phyloP scores from a whole-genome alignment of 2,888 invertebrate species.

The Epinotia demarniana region DNA sequence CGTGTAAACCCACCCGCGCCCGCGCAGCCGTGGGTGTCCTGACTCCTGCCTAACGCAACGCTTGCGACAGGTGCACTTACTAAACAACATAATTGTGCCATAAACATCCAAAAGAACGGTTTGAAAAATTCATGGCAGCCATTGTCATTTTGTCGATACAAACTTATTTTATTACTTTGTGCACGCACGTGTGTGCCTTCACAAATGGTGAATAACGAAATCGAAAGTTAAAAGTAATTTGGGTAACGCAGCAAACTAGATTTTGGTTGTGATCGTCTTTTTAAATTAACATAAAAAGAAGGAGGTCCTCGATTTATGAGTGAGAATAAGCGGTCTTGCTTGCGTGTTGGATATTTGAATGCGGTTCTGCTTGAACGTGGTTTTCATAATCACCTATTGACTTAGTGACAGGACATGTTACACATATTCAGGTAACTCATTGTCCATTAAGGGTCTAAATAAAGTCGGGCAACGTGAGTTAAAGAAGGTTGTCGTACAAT shows the following conservation, averaged over 20 bases:
- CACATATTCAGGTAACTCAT: not conserved
- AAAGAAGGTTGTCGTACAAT: not conserved
- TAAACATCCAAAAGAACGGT: slow-evolving; percentile 29
- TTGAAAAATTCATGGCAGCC: slow-evolving; percentile 6
- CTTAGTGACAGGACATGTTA: not conserved
- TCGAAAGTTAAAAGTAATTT: slow-evolving; percentile 9
- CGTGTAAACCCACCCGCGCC: slow-evolving; percentile 46
- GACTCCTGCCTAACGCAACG: slow-evolving; percentile 46
- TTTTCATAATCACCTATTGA: not conserved
- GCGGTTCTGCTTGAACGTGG: no score
- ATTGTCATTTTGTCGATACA: slow-evolving; percentile 21
- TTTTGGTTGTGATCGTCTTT: not conserved
- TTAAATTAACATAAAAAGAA: not conserved
- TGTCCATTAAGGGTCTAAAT: not conserved
- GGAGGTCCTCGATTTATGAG: not conserved
- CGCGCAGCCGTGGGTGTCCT: slow-evolving; percentile 43
- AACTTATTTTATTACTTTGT: slow-evolving; percentile 35
- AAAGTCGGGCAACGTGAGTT: no score
- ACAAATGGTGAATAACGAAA: not conserved
- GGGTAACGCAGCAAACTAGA: not conserved
- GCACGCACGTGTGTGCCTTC: slow-evolving; percentile 24
- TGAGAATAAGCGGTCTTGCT: not conserved
- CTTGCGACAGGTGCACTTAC: slow-evolving; percentile 40
- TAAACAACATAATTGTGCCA: slow-evolving; percentile 33
- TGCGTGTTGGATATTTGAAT: not conserved